Percentiles rank a stretch among this genome's conserved stretches.
Evolutionary conservation across 2,888 invertebrate genomes (phyloP).

Genomic region (Poecilobothrus nobilitatus): DNA sequence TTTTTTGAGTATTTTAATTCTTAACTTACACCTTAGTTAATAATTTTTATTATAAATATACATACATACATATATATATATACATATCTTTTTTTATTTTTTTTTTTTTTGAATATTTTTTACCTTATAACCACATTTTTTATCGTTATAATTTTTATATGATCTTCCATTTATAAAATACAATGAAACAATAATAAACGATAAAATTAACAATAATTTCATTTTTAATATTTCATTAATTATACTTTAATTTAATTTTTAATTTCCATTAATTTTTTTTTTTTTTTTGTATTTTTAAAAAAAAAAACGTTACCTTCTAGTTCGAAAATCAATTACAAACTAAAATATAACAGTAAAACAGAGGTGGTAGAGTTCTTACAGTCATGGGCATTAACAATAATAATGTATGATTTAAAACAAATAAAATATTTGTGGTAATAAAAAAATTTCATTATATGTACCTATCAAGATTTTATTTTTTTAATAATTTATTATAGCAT

Average conservation of each 20-base stretch:
- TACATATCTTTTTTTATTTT: background rate
- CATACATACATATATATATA: background rate
- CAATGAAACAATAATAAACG: background rate
- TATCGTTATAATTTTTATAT: background rate
- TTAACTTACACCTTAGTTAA: no score
- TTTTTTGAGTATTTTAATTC: no score
- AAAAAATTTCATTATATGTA: no score
- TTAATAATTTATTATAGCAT: no score
- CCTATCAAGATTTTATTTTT: no score
- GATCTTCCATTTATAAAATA: background rate
- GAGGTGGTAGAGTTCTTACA: no score
- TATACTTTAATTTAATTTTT: no score
- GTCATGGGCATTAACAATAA: no score
- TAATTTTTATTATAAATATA: no score
- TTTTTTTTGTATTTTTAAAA: background rate
- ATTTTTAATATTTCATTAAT: background rate
- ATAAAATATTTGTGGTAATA: no score
- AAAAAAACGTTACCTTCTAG: background rate
- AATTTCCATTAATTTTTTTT: background rate
- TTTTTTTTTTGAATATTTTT: background rate
- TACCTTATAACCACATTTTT: slow-evolving; percentile 12
- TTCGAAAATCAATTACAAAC: background rate
- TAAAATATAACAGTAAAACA: background rate
- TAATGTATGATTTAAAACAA: no score
- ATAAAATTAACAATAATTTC: background rate